Evolutionary conservation across 2,113 vertebrate genomes (phyloP).

Genomic region (Oreochromis niloticus): DNA sequence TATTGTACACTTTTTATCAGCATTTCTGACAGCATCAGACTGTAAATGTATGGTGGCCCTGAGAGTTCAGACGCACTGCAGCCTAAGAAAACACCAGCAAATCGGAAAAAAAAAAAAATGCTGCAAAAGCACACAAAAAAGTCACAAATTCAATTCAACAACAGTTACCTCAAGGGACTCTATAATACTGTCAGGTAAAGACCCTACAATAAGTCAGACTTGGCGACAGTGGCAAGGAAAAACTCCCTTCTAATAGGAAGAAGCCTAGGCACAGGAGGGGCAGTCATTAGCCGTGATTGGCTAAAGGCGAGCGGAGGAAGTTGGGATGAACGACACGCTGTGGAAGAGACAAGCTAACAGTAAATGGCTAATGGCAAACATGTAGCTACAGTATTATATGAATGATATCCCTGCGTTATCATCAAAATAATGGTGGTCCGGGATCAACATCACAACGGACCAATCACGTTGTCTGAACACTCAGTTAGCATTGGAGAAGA

Average conservation of each 20-base stretch:
- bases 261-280: background rate
- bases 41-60: background rate
- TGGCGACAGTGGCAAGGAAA: background rate
- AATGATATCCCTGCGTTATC: background rate
- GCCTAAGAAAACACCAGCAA: background rate
- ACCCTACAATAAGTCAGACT: background rate
- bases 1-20: slow-evolving; percentile 13
- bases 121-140: background rate
- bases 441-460: background rate
- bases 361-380: background rate
- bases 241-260: background rate
- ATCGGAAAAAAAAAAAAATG: rapidly evolving
- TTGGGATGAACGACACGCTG: background rate
- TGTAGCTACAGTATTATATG: background rate
- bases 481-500: background rate
- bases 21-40: background rate
- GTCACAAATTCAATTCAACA: background rate
- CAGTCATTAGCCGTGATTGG: background rate
- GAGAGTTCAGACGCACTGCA: background rate
- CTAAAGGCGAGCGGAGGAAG: background rate
- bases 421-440: background rate
- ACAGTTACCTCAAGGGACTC: background rate
- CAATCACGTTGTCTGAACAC: background rate
- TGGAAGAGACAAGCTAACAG: background rate
- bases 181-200: background rate